Base-by-base conservation (phyloP, 2,888 invertebrate genomes). In the Bruchidius siliquastri region DNA sequence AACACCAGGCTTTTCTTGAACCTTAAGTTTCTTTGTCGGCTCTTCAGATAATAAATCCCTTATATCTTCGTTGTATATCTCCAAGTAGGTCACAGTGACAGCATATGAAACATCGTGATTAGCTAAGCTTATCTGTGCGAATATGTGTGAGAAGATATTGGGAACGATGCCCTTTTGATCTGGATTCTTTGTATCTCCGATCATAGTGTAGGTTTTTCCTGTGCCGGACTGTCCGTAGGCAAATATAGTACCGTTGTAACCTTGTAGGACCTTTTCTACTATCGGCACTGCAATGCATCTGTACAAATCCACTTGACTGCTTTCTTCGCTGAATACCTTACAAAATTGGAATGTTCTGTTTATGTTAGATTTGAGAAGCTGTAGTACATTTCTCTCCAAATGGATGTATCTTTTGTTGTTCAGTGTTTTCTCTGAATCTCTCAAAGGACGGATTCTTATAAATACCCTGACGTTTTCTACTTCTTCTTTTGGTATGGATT, bases 41-140 rank as follows among this genome's bases (percentile, higher is more conserved):
- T 90, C 91, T 77, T 91, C 92, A 0, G 83, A 81, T 3, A 98
- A 88, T 66, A 99, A 88, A 87, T 99, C 98, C 22, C 97, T 90
- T 0, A 98, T 96, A 86, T 98, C 97, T 86, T 99, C 99, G 85
- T 99, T 98, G 87, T 98, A 99, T 74, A 99, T 98, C 88, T 99
- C 98, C 87, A 98, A 88, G 85, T 98, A 99, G 0, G 98, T 97
- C 8, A 98, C 97, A 77, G 98, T 92, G 8, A 99, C 97, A 71
- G 98, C 88, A 86, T 98, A 99, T 82, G 96, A 92, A 82, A 91
- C 90, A 80, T 93, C 91, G 76, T 89, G 87, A 0, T 91, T 89
- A 0, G 96, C 95, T 83, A 95, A 94, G 0, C 97, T 95, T 79
- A 99, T 99, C 81, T 96, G 95, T 20, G 96, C 96, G 88, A 99